Evolutionary conservation across 2,888 invertebrate genomes (phyloP), one percentile per base, ranked within the genome.

Genomic region (Chrysolina oricalcia): DNA sequence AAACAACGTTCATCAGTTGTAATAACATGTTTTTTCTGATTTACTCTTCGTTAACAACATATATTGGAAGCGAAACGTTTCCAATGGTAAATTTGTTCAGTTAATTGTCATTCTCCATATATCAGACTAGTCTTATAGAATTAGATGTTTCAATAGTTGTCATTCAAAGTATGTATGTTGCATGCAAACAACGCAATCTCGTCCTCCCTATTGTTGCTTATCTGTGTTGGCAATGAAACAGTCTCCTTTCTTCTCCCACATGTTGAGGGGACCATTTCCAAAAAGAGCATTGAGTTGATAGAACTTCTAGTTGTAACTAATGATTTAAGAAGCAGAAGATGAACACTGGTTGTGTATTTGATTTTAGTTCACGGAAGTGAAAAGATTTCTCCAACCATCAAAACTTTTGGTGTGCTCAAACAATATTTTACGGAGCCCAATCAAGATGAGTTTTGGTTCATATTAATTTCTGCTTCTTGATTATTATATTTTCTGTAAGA

Each of bases 121-220:
- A 59, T 59, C 27, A 59, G 15, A n/a, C 23, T 27, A 59, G 35
- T 59, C 59, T 27, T 35, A 59, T 59, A 59, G 59, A 35, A 27
- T 15, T 59, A n/a, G n/a, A 27, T 8, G 15, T n/a, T 59, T 59
- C 59, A 15, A 59, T 59, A 59, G n/a, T 59, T 59, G 59, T 27
- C 27, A 59, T 27, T 59, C n/a, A 2, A 59, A 59, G n/a, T 27
- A n/a, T 59, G 8, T 59, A 59, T 59, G 59, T 59, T 59, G 59
- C 59, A 59, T 59, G 59, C 23, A n/a, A 27, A 13, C 6, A 9
- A n/a, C 8, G 59, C 59, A 35, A n/a, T 35, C 35, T 8, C 27
- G 13, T 15, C 23, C 35, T 56, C 23, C 15, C 59, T 27, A 56
- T 56, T 19, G 59, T 59, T 27, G 59, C 59, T 59, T 59, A 35